Evolutionary conservation across 1,140 invertebrate genomes (phyloP).

Genomic region (Andricus grossulariae): DNA sequence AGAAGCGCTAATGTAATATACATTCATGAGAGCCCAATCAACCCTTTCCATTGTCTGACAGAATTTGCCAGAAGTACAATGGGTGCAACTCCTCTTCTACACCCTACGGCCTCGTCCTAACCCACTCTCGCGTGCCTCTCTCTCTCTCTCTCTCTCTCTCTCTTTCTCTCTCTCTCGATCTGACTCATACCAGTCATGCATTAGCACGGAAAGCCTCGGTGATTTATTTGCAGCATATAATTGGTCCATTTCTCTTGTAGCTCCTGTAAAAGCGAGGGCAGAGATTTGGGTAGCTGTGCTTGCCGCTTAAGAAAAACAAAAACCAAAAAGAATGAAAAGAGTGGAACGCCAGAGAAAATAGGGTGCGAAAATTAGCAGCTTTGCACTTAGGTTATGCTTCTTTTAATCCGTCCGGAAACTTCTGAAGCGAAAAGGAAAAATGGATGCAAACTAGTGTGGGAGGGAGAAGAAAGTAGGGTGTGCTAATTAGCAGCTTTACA

Average conservation of each 20-base stretch:
- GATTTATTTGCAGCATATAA: constrained; percentile 62
- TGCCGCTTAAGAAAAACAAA: constrained; percentile 12
- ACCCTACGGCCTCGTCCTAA: neutral
- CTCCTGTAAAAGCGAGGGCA: constrained; percentile 25
- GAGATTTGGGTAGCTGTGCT: constrained; percentile 24
- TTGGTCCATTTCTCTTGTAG: constrained; percentile 52
- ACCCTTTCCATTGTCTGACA: constrained; percentile 54
- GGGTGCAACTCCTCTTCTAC: constrained; percentile 23
- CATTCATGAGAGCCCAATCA: constrained; percentile 61
- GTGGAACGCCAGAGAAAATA: constrained; percentile 13
- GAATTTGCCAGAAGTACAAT: constrained; percentile 60
- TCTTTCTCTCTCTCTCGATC: constrained; percentile 14
- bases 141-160: neutral
- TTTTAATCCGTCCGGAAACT: constrained; percentile 17
- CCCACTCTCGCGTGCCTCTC: neutral
- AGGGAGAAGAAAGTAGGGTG: neutral
- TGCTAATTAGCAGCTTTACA: neutral
- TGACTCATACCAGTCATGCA: constrained; percentile 42
- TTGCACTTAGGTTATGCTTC: constrained; percentile 10
- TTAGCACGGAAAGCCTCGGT: constrained; percentile 43
- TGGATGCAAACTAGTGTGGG: neutral
- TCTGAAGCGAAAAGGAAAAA: neutral
- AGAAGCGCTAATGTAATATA: constrained; percentile 56
- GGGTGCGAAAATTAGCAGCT: constrained; percentile 30
- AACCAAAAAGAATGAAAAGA: neutral